Evolutionary conservation across 1,140 invertebrate genomes (phyloP), one percentile per base, ranked within the genome.

Genomic region (Plectrocnemia conspersa): DNA sequence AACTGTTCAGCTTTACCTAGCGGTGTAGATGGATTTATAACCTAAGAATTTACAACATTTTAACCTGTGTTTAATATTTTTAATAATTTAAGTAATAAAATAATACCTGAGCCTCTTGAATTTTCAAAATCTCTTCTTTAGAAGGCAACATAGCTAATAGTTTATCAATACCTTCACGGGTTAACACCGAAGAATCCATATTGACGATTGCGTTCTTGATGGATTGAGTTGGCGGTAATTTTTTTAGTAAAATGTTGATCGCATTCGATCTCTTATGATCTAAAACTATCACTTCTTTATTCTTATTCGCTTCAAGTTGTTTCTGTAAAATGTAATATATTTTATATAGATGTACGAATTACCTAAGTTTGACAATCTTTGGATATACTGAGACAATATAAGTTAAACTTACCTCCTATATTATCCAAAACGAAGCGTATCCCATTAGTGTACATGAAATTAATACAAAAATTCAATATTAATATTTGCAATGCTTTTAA

Each of bases 211-310:
- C 97, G 18, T 92, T 91, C 71, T 98, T 98, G 54, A 99, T 99
- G 2, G 94, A 93, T 52, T 95, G 81, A 2, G 95, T 91, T 3
- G 94, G 95, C 19, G 97, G 97, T 58, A 99, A 75, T 69, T 98
- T 98, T 7, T 96, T 99, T 85, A 99, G 92, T n/a, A 94, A 94
- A 65, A 99, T 99, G 70, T 99, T 99, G 62, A 99, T 99, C 9
- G 94, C 94, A 73, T 99, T 98, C 1, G 96, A 99, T 59, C 97
- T 79, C 69, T 99, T 99, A 18, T 93, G 86, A 72, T 98, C 94
- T 67, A 99, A 76, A 21, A 99, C 94, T 35, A 97, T 91, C 49
- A 98, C 86, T 72, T 95, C 91, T 71, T 95, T 91, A 66, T 89
- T 97, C 69, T 95, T 97, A 70, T 89, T 92, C 74, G 86, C 80